phyloP scores from a whole-genome alignment of 2,888 invertebrate species.

The Zygaena filipendulae region DNA sequence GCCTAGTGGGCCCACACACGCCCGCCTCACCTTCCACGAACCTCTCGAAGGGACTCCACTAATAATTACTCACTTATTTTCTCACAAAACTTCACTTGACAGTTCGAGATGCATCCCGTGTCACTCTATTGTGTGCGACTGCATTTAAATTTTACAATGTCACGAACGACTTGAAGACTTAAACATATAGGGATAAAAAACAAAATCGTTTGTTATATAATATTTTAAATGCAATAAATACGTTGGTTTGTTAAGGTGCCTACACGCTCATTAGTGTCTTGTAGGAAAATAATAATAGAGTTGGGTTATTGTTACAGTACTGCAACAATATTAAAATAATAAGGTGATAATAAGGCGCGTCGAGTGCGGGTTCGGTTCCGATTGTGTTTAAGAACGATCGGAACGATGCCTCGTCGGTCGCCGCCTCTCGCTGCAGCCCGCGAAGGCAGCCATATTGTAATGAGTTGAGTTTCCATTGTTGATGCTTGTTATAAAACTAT shows the following conservation, averaged over 20 bases:
- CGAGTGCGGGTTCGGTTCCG: slow-evolving; percentile 23
- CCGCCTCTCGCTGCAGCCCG: not conserved
- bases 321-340: slow-evolving; percentile 65
- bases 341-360: slow-evolving; percentile 51
- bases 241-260: slow-evolving; percentile 38
- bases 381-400: too few species aligned
- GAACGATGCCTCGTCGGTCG: not conserved
- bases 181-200: too few species aligned
- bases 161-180: too few species aligned
- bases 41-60: slow-evolving; percentile 38
- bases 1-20: slow-evolving; percentile 39
- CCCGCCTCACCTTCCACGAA: slow-evolving; percentile 30
- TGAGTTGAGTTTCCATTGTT: too few species aligned
- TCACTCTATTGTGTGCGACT: slow-evolving; percentile 45
- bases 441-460: too few species aligned
- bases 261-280: slow-evolving; percentile 62
- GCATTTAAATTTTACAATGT: too few species aligned
- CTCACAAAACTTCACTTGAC: slow-evolving; percentile 51
- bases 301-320: slow-evolving; percentile 40
- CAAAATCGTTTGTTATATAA: too few species aligned
- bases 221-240: slow-evolving; percentile 24
- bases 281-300: slow-evolving; percentile 39
- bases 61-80: slow-evolving; percentile 59
- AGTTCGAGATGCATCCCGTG: slow-evolving; percentile 53
- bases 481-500: too few species aligned